Evolutionary conservation across 2,797 vertebrate genomes (phyloP).

Genomic region (Perdix hodgsoniae): DNA sequence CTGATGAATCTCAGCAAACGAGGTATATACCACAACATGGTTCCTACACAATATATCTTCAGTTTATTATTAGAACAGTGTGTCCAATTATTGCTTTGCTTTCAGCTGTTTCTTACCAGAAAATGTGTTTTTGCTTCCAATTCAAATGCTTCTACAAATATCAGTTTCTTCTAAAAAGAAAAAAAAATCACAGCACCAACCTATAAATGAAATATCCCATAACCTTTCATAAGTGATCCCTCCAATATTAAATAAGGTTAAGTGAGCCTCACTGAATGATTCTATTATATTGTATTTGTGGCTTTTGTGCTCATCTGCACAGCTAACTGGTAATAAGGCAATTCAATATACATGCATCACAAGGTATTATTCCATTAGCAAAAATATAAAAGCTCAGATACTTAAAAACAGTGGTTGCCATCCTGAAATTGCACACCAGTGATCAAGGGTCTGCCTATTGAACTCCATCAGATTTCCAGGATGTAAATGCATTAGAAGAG

Average conservation of each 20-base stretch:
- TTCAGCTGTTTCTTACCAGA: background rate
- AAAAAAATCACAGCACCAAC: background rate
- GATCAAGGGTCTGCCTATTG: background rate
- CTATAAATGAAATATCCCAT: background rate
- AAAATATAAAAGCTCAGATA: background rate
- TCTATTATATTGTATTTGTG: background rate
- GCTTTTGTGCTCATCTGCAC: constrained; percentile 15
- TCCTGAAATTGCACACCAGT: background rate
- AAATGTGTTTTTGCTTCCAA: background rate
- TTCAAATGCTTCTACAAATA: background rate
- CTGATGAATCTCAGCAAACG: background rate
- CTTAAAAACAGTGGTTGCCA: background rate
- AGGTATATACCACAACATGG: background rate
- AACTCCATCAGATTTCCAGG: background rate
- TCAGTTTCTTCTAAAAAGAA: background rate
- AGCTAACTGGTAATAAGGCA: background rate
- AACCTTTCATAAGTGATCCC: background rate
- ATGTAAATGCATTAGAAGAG: background rate
- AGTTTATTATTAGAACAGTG: background rate
- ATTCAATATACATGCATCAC: background rate
- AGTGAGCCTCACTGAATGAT: background rate
- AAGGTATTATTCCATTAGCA: background rate
- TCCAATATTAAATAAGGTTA: background rate
- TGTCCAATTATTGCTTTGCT: background rate
- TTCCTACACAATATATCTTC: background rate